Evolutionary conservation across 2,113 vertebrate genomes (phyloP), one percentile per base, ranked within the genome.

Genomic region (Triplophysa siluroides): DNA sequence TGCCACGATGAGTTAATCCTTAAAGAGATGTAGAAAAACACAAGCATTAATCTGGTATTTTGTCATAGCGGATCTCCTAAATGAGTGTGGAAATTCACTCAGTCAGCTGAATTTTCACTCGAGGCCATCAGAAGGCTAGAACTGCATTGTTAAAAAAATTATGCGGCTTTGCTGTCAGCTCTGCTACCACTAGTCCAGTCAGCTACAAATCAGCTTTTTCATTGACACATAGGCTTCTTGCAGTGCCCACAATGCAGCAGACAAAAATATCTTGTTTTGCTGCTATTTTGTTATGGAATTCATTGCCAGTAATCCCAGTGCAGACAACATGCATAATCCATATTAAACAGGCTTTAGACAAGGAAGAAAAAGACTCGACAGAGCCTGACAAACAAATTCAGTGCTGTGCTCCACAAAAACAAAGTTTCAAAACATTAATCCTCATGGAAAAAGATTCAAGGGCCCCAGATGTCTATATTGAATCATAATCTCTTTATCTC

Each of bases 341-440:
- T 84, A 81, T 84, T 78, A 84, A 84, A 79, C 16, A 70, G 76
- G 83, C 76, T 84, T 81, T 84, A 24, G 47, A 38, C 12, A 24
- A 21, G 41, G 21, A 16, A 16, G 10, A 52, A 65, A 69, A 78
- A 52, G 29, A 21, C 78, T 74, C 74, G 67, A 66, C 77, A 50
- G 63, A 19, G 52, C 45, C 66, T 41, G 23, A 73, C 58, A 80
- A 83, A 83, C 82, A 79, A 72, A 41, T 69, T 54, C 68, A 56
- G 63, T 24, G 33, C 24, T 41, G 14, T 63, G 68, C 18, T 43
- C 79, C 79, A 58, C 68, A 73, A 81, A 77, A 67, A 68, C 79
- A 76, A 73, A 80, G 78, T 72, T 73, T 80, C 70, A 56, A 50
- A 63, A 72, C 41, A 29, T 3, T 84, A 84, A 84, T 84, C 79